Percentiles rank a stretch among this genome's conserved stretches.
phyloP scores from a whole-genome alignment of 1,140 invertebrate species.

The Leucophenga varia region DNA sequence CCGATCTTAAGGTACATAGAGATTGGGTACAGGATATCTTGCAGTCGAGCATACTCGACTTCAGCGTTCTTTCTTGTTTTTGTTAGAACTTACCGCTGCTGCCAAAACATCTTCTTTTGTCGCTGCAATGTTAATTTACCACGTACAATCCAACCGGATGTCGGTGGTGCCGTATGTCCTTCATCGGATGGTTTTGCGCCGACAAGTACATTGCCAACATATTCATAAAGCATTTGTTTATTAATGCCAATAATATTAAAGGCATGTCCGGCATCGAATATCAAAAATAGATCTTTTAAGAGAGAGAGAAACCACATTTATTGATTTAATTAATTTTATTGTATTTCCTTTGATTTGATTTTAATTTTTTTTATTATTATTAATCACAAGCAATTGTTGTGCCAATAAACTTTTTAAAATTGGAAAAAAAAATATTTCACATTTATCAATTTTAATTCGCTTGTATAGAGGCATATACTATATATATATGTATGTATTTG shows the following conservation, averaged over 20 bases:
- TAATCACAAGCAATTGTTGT: conserved; percentile 1
- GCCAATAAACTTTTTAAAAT: conserved; percentile 36
- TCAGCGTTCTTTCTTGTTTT: no score
- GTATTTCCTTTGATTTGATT: conserved; percentile 17
- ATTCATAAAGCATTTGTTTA: conserved; percentile 54
- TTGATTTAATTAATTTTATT: conserved; percentile 15
- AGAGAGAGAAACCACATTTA: conserved; percentile 14
- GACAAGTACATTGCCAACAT: conserved; percentile 48
- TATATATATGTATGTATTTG: conserved; percentile 11
- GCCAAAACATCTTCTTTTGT: conserved; percentile 40
- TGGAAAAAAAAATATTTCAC: conserved; percentile 12
- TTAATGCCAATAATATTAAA: conserved; percentile 51
- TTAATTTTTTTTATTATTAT: no score
- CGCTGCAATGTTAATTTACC: conserved; percentile 51
- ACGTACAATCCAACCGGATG: conserved; percentile 52
- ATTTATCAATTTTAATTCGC: conserved; percentile 46
- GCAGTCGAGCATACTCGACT: no score
- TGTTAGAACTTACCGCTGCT: conserved; percentile 47
- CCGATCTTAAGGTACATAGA: no score
- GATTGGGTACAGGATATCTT: no score
- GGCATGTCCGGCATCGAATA: conserved; percentile 38
- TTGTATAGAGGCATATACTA: conserved; percentile 20
- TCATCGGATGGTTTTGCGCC: conserved; percentile 50
- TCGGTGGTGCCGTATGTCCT: conserved; percentile 37
- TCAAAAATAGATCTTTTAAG: conserved; percentile 47